phyloP scores from a whole-genome alignment of 2,888 invertebrate species.

The Tuberolachnus salignus region DNA sequence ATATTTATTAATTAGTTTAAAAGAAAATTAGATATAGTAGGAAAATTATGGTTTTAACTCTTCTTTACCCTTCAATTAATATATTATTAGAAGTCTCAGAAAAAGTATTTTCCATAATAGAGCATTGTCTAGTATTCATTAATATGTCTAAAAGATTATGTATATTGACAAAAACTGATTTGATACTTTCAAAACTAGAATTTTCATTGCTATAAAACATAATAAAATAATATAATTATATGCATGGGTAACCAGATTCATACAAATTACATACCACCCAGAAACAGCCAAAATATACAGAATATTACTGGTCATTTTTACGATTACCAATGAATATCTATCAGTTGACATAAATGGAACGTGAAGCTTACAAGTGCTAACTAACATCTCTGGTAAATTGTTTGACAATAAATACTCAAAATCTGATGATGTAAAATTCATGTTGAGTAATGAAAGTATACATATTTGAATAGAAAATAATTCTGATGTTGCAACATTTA shows the following conservation, averaged over 20 bases:
- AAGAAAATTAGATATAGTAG: background rate
- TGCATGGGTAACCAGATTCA: background rate
- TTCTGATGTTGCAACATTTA: constrained; percentile 48
- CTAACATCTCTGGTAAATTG: constrained; percentile 52
- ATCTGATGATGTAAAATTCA: constrained; percentile 51
- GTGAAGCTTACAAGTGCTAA: constrained; percentile 38
- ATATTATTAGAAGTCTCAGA: constrained; percentile 29
- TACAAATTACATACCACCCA: constrained; percentile 42
- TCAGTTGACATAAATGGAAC: constrained; percentile 54
- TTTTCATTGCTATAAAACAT: constrained; percentile 29
- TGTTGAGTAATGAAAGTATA: constrained; percentile 51
- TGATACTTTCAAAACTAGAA: constrained; percentile 41
- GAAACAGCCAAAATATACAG: constrained; percentile 44
- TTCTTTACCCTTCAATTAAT: constrained; percentile 38
- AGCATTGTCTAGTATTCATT: constrained; percentile 34
- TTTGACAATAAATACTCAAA: constrained; percentile 54
- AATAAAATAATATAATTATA: constrained; percentile 4
- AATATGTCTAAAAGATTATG: constrained; percentile 46
- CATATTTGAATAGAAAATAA: constrained; percentile 54
- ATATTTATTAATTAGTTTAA: background rate
- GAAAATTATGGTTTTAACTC: background rate
- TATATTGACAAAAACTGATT: constrained; percentile 40
- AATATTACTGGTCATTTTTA: constrained; percentile 54
- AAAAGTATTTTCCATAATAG: constrained; percentile 50
- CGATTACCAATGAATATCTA: constrained; percentile 42